A percentile compares a stretch with the other conserved stretches of the same genome.
Conservation (phyloP, 1,140 invertebrate species). For the Sipha flava region DNA sequence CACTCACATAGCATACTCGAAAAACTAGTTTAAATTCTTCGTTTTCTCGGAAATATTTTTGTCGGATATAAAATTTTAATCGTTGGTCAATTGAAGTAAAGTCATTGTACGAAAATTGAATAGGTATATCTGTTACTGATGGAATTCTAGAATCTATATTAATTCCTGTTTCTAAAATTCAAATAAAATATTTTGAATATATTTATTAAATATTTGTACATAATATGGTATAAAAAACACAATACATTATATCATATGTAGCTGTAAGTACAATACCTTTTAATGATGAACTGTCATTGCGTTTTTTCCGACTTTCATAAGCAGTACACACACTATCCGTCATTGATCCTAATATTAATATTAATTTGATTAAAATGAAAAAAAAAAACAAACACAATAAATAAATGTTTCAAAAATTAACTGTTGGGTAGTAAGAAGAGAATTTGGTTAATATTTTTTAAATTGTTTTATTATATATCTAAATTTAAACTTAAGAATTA, state of each 20-base stretch:
- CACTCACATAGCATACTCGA: slow-evolving; percentile 41
- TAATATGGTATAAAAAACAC: no score
- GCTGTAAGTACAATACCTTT: slow-evolving; percentile 15
- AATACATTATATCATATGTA: background rate
- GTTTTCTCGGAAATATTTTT: slow-evolving; percentile 46
- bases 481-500: no score
- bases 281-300: background rate
- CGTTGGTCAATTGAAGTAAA: slow-evolving; percentile 51
- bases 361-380: slow-evolving; percentile 32
- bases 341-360: slow-evolving; percentile 44
- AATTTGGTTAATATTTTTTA: background rate
- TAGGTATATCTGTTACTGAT: slow-evolving; percentile 21
- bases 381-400: slow-evolving; percentile 30
- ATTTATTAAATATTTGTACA: background rate
- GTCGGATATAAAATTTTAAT: slow-evolving; percentile 50
- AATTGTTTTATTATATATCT: background rate
- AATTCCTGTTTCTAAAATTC: background rate
- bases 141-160: slow-evolving; percentile 19
- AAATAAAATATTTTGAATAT: background rate
- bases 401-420: background rate
- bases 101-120: slow-evolving; percentile 51
- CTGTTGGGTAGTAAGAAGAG: background rate
- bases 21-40: slow-evolving; percentile 50
- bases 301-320: slow-evolving; percentile 46
- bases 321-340: slow-evolving; percentile 55